Conservation (phyloP, 2,113 vertebrate species). For the Perccottus glenii region DNA sequence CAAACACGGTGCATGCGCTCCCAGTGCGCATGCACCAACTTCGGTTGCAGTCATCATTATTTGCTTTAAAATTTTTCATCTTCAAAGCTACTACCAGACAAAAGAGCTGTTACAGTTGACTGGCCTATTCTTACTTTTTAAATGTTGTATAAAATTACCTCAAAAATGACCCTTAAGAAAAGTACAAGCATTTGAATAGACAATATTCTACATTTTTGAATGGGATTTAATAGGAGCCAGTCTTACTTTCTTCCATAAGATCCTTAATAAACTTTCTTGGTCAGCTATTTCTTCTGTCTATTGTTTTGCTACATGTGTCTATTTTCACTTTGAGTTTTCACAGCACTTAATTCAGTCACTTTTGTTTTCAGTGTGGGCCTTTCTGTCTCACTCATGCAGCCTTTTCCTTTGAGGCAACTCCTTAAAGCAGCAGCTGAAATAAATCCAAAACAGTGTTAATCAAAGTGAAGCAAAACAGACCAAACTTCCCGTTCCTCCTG, state of each 20-base stretch:
- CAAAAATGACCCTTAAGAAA: too few relatives aligned
- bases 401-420: constrained; percentile 19
- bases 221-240: not conserved
- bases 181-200: too few relatives aligned
- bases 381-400: constrained; percentile 40
- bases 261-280: too few relatives aligned
- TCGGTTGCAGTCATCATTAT: too few relatives aligned
- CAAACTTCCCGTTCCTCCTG: constrained; percentile 48
- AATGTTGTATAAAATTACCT: too few relatives aligned
- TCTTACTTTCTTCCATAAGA: not conserved
- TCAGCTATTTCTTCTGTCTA: constrained; percentile 1
- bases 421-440: constrained; percentile 28
- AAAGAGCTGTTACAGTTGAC: too few relatives aligned
- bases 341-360: constrained; percentile 15
- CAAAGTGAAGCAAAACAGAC: constrained; percentile 45
- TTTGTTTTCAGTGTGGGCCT: constrained; percentile 26
- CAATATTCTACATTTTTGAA: too few relatives aligned
- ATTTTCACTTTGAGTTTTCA: constrained; percentile 35
- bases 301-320: constrained; percentile 29
- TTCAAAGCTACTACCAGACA: too few relatives aligned
- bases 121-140: too few relatives aligned
- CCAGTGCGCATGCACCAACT: too few relatives aligned
- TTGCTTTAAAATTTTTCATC: too few relatives aligned
- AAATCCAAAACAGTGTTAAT: constrained; percentile 71
- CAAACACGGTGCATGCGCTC: too few relatives aligned